Base-by-base conservation (phyloP, 37 sponge, comb jelly and placozoan genomes). In the Geodia barretti region DNA sequence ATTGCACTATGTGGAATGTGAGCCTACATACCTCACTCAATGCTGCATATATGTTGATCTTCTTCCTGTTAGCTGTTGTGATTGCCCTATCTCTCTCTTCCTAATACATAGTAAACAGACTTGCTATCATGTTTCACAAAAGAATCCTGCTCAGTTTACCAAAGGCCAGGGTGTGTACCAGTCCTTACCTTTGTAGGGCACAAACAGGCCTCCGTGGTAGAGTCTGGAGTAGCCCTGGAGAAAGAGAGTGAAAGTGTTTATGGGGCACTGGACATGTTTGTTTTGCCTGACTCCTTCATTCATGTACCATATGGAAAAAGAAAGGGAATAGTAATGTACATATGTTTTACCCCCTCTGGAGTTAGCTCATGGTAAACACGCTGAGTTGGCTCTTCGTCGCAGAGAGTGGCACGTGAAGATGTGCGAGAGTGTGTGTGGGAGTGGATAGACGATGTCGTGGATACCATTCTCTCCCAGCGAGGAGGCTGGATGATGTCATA, bases 1-100 rank as follows among this genome's bases (percentile, higher is more conserved):
- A 47, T 17, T 47, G 14, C 14, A 17, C 54, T 47, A 7, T 7
- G 54, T 47, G 54, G 14, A 47, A 47, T 14, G 14, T 47, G 7
- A 47, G 54, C 14, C 54, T 47, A 47, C 68, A 32, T 68, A 68
- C 68, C 33, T 68, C 68, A 68, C 68, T 68, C 32, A 68, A 3
- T 28, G 33, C 34, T 33, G 31, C 68, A 68, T 68, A 68, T 30
- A 68, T 68, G 4, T 47, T 47, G 54, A 47, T 47, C 14, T 33
- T 68, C 31, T 68, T 20, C 34, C 33, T 32, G 31, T 5, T 14
- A 26, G 65, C 30, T 23, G 68, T 68, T 31, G 14, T 29, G 34
- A 30, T 1, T 68, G 68, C 68, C 4, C 68, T 68, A 30, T 47
- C 11, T 14, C 54, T 47, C 54, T 47, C 11, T 47, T 47, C 54